Evolutionary conservation across 1,140 invertebrate genomes (phyloP), one percentile per base, ranked within the genome.

Genomic region (Melanaphis sacchari): DNA sequence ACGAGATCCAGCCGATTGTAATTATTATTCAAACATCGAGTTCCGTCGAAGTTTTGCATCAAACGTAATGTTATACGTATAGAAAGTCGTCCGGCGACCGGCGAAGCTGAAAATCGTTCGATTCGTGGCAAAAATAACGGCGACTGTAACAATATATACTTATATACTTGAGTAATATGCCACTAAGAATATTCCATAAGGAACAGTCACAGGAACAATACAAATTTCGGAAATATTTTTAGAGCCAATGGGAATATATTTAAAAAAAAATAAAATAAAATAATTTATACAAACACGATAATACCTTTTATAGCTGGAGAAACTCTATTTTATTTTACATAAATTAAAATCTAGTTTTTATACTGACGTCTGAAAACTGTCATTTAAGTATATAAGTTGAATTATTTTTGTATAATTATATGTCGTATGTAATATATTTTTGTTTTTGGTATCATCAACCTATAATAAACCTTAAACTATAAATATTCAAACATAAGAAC

Each of bases 21-120:
- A 87, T 87, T 87, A 87, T 46, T 87, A 87, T 87, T 87, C 85
- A 46, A 49, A 87, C 85, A 46, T 46, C 43, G 85, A 43, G 85
- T 87, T 87, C 85, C 85, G 31, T n/a, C 43, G 43, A n/a, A n/a
- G n/a, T 76, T 46, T 49, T 31, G 31, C 5, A 43, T 87, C 43
- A 2, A 87, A 76, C n/a, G 59, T 76, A 76, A 76, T n/a, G n/a
- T 87, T 46, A 43, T 31, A 87, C 26, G 26, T 38, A 36, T 85
- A 85, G 84, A 85, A 85, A 85, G 84, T 41, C 11, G 40, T 41
- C 40, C 22, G 40, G 22, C 24, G 38, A 24, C 7, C 82, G 40
- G 9, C 21, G 22, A 24, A 40, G 38, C 41, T 41, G 24, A 76
- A 66, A 76, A 76, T 43, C 84, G 24, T 40, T 40, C 38, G 40